These are phyloP conservation scores for Butorides virescens DNA, from an alignment of 2,113 vertebrate species.

Conservation along the genomic window DNA sequence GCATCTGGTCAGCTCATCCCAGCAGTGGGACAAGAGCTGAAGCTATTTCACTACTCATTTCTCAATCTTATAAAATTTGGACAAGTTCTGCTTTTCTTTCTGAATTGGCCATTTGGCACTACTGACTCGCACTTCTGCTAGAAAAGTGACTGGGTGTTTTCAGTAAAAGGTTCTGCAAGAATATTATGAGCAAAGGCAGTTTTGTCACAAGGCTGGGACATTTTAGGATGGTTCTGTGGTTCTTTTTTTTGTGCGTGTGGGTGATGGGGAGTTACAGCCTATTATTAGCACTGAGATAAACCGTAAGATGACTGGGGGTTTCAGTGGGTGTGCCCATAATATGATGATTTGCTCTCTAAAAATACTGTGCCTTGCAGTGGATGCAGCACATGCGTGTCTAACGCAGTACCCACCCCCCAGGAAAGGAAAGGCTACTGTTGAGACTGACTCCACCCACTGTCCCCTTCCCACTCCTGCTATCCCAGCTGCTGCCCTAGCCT, in stretches of 20 bases:
- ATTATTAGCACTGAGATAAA: background rate
- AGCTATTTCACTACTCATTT: background rate
- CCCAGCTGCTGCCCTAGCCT: background rate
- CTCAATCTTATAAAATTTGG: background rate
- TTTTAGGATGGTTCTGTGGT: background rate
- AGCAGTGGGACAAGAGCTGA: background rate
- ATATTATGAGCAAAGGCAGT: background rate
- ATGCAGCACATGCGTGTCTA: background rate
- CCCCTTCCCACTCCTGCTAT: background rate
- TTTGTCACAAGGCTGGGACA: background rate
- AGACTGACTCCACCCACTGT: background rate
- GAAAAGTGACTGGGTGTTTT: background rate
- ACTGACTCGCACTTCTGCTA: background rate
- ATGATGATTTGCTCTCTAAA: background rate
- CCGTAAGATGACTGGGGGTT: background rate
- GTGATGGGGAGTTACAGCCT: background rate
- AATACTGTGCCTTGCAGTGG: background rate
- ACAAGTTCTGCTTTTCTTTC: background rate
- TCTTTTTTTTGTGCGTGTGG: background rate
- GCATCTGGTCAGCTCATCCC: background rate
- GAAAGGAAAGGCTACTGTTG: background rate
- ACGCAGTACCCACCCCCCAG: background rate
- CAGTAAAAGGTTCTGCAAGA: background rate
- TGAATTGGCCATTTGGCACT: background rate
- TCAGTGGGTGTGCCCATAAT: background rate